These are phyloP conservation scores for Magallana gigas DNA, from an alignment of 1,140 invertebrate genomes.

Conservation along the genomic window DNA sequence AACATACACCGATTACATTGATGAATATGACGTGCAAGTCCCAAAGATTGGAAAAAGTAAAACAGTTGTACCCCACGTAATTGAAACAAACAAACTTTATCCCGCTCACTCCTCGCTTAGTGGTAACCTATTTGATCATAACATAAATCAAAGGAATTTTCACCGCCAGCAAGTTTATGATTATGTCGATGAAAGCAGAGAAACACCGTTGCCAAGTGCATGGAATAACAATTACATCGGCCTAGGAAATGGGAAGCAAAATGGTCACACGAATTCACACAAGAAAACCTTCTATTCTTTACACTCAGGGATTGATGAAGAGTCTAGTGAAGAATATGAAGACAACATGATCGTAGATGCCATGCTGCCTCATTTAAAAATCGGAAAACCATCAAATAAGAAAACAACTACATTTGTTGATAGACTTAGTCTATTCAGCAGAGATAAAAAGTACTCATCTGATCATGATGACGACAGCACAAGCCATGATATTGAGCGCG, in stretches of 20 bases:
- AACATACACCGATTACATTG: neutral
- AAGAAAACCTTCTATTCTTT: no score
- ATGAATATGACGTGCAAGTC: neutral
- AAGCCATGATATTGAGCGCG: neutral
- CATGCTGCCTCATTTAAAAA: neutral
- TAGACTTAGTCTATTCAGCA: neutral
- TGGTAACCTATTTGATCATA: neutral
- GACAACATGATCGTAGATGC: neutral
- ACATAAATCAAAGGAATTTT: neutral
- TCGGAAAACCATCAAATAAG: neutral
- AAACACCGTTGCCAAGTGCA: neutral
- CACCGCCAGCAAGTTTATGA: neutral
- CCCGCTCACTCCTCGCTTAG: neutral
- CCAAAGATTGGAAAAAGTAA: neutral
- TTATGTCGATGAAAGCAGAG: neutral
- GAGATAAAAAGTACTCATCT: neutral
- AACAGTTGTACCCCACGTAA: neutral
- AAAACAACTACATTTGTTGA: neutral
- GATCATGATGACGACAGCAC: neutral
- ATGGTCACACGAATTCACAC: no score
- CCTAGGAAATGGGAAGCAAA: neutral
- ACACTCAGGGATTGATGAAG: neutral
- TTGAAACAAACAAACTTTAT: neutral
- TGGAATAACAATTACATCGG: neutral
- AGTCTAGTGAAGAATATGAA: neutral